Evolutionary conservation across 2,113 vertebrate genomes (phyloP).

Genomic region (Phyllostomus hastatus): DNA sequence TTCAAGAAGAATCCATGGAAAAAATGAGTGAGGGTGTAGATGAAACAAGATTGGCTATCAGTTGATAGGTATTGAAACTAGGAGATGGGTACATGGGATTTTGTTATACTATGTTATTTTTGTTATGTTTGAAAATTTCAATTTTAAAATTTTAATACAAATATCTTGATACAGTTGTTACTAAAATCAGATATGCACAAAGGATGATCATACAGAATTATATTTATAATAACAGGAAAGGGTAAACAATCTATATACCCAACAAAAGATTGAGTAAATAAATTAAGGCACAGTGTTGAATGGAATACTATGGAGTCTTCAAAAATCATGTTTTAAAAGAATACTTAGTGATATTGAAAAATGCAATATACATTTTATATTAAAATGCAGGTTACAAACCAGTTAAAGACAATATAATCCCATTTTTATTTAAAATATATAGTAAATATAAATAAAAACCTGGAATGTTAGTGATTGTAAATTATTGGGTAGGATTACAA

Average conservation of each 20-base stretch:
- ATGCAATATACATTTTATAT: conserved; percentile 15
- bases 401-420: conserved; percentile 9
- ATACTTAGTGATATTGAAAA: conserved; percentile 33
- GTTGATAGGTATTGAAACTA: background rate
- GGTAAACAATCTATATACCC: conserved; percentile 3
- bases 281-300: conserved; percentile 28
- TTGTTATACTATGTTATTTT: background rate
- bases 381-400: background rate
- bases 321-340: conserved; percentile 41
- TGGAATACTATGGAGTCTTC: background rate
- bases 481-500: conserved; percentile 23
- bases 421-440: conserved; percentile 47
- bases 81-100: background rate
- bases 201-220: conserved; percentile 22
- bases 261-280: conserved; percentile 13
- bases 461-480: conserved; percentile 7
- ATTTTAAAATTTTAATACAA: background rate
- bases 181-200: conserved; percentile 34
- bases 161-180: background rate
- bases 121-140: conserved; percentile 7
- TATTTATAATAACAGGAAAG: conserved; percentile 34
- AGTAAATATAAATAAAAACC: conserved; percentile 45
- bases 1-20: background rate
- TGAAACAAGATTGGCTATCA: background rate
- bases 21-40: background rate